Evolutionary conservation across 2,797 vertebrate species (phyloP).

Genomic region (Bradypodion pumilum): DNA sequence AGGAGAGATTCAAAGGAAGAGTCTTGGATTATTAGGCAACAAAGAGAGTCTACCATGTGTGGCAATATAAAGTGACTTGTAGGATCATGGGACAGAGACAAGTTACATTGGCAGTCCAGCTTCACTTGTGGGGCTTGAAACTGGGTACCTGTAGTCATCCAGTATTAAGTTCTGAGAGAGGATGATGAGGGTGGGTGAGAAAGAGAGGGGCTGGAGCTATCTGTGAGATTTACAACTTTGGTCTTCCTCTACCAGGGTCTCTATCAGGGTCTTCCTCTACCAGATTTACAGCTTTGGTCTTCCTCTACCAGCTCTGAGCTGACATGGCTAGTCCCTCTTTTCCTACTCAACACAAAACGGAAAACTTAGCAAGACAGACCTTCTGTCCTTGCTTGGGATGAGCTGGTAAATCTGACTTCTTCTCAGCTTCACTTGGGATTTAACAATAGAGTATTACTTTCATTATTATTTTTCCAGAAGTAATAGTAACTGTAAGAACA

Average conservation of each 20-base stretch:
- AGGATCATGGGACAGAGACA: not conserved
- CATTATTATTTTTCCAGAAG: not conserved
- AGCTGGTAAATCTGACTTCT: not conserved
- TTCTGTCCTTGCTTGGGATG: not conserved
- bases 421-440: not conserved
- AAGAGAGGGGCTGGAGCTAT: too few relatives aligned
- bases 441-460: not conserved
- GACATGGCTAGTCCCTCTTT: not conserved
- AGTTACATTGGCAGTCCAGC: not conserved
- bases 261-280: not conserved
- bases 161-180: not conserved
- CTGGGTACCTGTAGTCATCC: too few relatives aligned
- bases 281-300: not conserved
- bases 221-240: not conserved
- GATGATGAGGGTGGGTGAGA: too few relatives aligned
- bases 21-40: too few relatives aligned
- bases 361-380: not conserved
- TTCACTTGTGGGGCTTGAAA: not conserved
- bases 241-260: not conserved
- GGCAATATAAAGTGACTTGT: not conserved
- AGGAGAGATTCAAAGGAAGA: accelerated
- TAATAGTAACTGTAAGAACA: not conserved
- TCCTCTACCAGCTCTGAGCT: not conserved
- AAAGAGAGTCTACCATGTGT: not conserved
- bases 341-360: not conserved